Conservation (phyloP, 2,113 vertebrate genomes). For the Neogobius melanostomus region DNA sequence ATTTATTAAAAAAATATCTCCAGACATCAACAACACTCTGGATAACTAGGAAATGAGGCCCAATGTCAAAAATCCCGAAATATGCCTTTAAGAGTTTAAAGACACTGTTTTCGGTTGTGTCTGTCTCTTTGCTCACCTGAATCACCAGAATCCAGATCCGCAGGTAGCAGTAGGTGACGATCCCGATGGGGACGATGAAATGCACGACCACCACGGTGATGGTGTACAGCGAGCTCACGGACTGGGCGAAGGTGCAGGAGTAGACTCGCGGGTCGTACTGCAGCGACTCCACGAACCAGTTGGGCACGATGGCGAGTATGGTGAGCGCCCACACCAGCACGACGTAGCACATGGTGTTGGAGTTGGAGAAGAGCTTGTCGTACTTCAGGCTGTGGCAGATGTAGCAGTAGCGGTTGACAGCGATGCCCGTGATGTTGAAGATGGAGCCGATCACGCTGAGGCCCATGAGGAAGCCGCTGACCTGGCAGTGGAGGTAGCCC, state of each 20-base stretch:
- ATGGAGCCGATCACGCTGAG: constrained; percentile 84
- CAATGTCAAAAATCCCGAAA: too few relatives aligned
- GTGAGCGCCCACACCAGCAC: constrained; percentile 79
- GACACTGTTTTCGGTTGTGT: too few relatives aligned
- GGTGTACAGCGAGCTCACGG: constrained; percentile 81
- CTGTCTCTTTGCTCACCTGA: too few relatives aligned
- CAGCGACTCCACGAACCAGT: constrained; percentile 82
- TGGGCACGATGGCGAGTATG: constrained; percentile 78
- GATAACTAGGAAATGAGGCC: too few relatives aligned
- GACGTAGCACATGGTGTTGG: constrained; percentile 80
- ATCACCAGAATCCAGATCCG: constrained; percentile 83
- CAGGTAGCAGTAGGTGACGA: constrained; percentile 84
- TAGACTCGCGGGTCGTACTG: constrained; percentile 81
- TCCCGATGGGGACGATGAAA: constrained; percentile 80
- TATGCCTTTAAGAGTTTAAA: too few relatives aligned
- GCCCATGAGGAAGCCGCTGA: constrained; percentile 85
- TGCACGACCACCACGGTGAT: constrained; percentile 80
- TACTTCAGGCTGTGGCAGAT: constrained; percentile 84
- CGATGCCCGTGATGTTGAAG: constrained; percentile 84
- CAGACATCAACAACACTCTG: too few relatives aligned
- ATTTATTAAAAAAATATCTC: too few relatives aligned
- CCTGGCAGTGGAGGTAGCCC: constrained; percentile 81
- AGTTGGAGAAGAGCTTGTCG: constrained; percentile 79
- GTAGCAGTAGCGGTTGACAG: constrained; percentile 85
- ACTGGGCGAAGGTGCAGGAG: constrained; percentile 84